phyloP scores from a whole-genome alignment of 2,797 vertebrate genomes.

The Coranthus polyacanthus region DNA sequence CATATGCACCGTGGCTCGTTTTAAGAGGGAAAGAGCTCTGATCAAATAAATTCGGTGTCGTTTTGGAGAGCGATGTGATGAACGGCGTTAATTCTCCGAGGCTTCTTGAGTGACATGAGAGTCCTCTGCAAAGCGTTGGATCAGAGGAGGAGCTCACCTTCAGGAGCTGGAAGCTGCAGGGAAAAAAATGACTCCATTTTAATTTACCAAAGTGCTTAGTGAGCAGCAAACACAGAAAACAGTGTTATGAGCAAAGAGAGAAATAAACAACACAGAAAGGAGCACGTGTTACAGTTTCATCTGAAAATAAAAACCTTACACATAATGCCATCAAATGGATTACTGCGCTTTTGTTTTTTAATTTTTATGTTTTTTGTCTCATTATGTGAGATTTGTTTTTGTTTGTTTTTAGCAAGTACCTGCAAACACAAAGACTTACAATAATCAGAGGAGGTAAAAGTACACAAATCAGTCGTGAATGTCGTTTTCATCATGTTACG shows the following conservation, averaged over 20 bases:
- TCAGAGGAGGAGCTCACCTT: conserved; percentile 43
- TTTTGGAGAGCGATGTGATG: conserved; percentile 13
- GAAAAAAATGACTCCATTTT: conserved; percentile 33
- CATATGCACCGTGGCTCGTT: neutral
- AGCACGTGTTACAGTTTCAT: neutral
- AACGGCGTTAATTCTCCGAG: conserved; percentile 23
- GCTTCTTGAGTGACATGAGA: conserved; percentile 13
- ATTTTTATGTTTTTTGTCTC: too few relatives aligned
- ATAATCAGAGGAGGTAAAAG: too few relatives aligned
- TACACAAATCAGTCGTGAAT: too few relatives aligned
- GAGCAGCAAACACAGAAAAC: conserved; percentile 10
- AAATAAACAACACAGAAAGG: conserved; percentile 6
- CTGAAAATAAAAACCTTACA: too few relatives aligned
- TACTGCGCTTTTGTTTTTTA: too few relatives aligned
- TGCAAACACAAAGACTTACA: too few relatives aligned
- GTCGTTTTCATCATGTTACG: too few relatives aligned
- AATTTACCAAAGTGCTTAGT: conserved; percentile 60
- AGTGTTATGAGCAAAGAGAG: neutral
- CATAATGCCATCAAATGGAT: too few relatives aligned
- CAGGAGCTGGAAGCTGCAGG: conserved; percentile 35
- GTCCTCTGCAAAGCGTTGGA: conserved; percentile 4
- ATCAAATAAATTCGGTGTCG: conserved; percentile 13
- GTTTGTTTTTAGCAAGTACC: too few relatives aligned
- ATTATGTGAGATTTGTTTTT: too few relatives aligned
- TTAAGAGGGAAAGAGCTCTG: neutral